These are phyloP conservation scores for Leptoclinus maculatus DNA, from an alignment of 2,797 vertebrate species.

Conservation along the genomic window DNA sequence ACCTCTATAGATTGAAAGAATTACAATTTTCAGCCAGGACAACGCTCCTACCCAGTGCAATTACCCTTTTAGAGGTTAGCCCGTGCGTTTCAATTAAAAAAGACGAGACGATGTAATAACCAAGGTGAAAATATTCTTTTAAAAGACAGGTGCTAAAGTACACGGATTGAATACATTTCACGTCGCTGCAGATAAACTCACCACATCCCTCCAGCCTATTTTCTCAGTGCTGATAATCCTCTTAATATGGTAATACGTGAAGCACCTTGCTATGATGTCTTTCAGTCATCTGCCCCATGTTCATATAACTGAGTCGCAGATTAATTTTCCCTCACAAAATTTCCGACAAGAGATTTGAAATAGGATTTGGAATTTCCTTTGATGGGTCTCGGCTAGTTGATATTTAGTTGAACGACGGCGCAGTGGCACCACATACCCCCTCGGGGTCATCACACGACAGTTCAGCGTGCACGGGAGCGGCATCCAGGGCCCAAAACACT, in stretches of 20 bases:
- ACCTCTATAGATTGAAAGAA: slow-evolving; percentile 62
- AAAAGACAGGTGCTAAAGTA: slow-evolving; percentile 56
- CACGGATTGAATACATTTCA: slow-evolving; percentile 41
- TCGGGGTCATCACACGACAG: slow-evolving; percentile 1
- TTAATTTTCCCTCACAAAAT: slow-evolving; percentile 54
- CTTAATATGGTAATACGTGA: slow-evolving; percentile 79
- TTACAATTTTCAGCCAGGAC: slow-evolving; percentile 63
- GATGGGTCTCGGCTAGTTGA: slow-evolving; percentile 29
- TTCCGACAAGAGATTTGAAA: slow-evolving; percentile 50
- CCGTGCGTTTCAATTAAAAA: slow-evolving; percentile 67
- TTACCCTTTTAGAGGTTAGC: slow-evolving; percentile 54
- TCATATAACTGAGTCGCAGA: slow-evolving; percentile 39
- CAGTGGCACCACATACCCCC: not conserved
- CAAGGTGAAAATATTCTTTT: slow-evolving; percentile 51
- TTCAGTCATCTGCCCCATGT: slow-evolving; percentile 59
- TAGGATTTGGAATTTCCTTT: slow-evolving; percentile 52
- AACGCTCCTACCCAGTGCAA: slow-evolving; percentile 46
- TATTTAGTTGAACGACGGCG: slow-evolving; percentile 38
- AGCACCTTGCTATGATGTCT: slow-evolving; percentile 66
- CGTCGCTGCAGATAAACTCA: slow-evolving; percentile 53
- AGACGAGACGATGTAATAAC: slow-evolving; percentile 52
- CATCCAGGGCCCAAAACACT: slow-evolving; percentile 48
- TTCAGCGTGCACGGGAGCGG: not conserved
- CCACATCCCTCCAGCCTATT: slow-evolving; percentile 58
- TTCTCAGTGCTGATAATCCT: slow-evolving; percentile 73